These are phyloP conservation scores for Ictalurus furcatus DNA, from an alignment of 2,113 vertebrate genomes.

Conservation along the genomic window DNA sequence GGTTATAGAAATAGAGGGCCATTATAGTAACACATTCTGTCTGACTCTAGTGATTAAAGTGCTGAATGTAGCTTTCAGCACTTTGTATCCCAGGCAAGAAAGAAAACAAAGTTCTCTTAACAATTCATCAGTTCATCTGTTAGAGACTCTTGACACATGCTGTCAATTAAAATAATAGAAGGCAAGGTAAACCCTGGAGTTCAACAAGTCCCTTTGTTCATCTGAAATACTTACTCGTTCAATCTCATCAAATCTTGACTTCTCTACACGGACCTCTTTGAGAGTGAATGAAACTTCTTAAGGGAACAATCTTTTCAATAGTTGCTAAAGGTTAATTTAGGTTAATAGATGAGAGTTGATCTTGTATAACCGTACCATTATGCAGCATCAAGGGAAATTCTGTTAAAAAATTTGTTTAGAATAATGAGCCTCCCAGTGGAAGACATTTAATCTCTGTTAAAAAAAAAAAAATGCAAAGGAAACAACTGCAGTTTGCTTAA, in stretches of 20 bases:
- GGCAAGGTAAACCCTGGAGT: slow-evolving; percentile 27
- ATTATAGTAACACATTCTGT: background rate
- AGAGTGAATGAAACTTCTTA: background rate
- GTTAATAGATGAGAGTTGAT: slow-evolving; percentile 37
- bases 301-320: background rate
- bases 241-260: slow-evolving; percentile 22
- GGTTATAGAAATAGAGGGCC: background rate
- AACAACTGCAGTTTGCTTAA: background rate
- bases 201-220: background rate
- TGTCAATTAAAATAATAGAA: slow-evolving; percentile 39
- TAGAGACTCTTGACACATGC: slow-evolving; percentile 32
- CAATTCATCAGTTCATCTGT: no score
- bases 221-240: slow-evolving; percentile 14
- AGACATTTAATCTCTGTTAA: background rate
- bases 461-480: background rate
- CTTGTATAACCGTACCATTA: background rate
- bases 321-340: slow-evolving; percentile 40
- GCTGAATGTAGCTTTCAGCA: background rate
- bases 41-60: background rate
- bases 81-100: background rate
- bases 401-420: slow-evolving; percentile 7
- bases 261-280: slow-evolving; percentile 38
- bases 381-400: slow-evolving; percentile 7
- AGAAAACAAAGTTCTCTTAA: background rate
- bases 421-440: slow-evolving; percentile 1